These are phyloP conservation scores for Pseudonaja textilis DNA, from an alignment of 2,113 vertebrate genomes.

Conservation along the genomic window DNA sequence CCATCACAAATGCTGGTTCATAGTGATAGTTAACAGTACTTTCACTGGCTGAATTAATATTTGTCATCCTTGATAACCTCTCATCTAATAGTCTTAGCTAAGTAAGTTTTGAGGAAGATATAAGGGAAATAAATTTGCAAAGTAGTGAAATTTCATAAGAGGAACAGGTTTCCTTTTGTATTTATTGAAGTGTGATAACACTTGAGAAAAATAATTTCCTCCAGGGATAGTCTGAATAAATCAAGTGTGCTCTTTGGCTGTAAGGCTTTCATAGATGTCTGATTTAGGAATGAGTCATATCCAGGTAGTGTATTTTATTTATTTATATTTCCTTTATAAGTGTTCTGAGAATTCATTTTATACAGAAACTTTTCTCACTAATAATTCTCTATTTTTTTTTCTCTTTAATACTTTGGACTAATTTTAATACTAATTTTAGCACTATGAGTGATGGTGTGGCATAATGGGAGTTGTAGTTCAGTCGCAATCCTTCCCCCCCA, in stretches of 20 bases:
- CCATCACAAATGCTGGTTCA: neutral
- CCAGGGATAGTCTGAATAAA: neutral
- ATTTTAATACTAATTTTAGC: too few relatives aligned
- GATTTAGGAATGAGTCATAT: neutral
- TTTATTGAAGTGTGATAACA: neutral
- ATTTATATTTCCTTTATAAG: neutral
- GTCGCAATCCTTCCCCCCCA: neutral
- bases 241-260: neutral
- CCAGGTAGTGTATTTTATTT: neutral
- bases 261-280: neutral
- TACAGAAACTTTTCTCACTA: neutral
- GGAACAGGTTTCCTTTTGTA: neutral
- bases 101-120: neutral
- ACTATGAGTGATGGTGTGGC: neutral
- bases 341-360: neutral
- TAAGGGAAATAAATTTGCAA: neutral
- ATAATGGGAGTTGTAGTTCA: neutral
- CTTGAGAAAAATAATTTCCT: neutral
- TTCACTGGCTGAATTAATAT: neutral
- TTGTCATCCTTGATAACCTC: neutral
- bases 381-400: neutral
- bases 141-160: neutral
- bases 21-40: neutral
- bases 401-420: neutral
- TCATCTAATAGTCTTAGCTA: neutral